These are phyloP conservation scores for Listrodromus nycthemerus DNA, from an alignment of 2,888 invertebrate species.

Conservation along the genomic window DNA sequence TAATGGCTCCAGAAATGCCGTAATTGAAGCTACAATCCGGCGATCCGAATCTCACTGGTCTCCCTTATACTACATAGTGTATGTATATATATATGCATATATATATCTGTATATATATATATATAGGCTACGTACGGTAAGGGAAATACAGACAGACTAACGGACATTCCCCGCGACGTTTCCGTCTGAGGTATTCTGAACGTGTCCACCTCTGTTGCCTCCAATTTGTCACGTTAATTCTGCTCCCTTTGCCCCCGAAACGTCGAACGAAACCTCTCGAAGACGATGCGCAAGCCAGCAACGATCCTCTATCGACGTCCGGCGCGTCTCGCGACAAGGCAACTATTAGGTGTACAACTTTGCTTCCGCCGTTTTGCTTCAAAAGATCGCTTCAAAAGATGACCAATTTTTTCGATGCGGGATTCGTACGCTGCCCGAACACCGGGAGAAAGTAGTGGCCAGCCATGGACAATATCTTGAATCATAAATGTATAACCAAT, in stretches of 20 bases:
- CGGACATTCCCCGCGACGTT: constrained; percentile 44
- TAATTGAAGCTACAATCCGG: constrained; percentile 60
- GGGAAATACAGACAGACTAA: neutral
- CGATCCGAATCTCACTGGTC: constrained; percentile 46
- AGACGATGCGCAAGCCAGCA: constrained; percentile 13
- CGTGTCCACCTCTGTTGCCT: constrained; percentile 58
- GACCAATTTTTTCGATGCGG: too few relatives aligned
- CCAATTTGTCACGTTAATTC: constrained; percentile 62
- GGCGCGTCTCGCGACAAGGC: neutral
- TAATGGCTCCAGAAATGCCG: constrained; percentile 64
- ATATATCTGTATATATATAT: constrained; percentile 34
- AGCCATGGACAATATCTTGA: too few relatives aligned
- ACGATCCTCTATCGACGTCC: neutral
- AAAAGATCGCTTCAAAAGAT: too few relatives aligned
- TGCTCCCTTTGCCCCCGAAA: constrained; percentile 15
- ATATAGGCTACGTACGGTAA: constrained; percentile 12
- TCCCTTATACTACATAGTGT: constrained; percentile 22
- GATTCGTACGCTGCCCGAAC: too few relatives aligned
- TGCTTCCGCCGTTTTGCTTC: too few relatives aligned
- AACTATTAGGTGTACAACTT: too few relatives aligned
- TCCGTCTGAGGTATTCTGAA: constrained; percentile 61
- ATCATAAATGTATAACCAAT: too few relatives aligned
- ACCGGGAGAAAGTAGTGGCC: too few relatives aligned
- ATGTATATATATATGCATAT: constrained; percentile 14
- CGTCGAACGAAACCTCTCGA: constrained; percentile 45